Percentiles rank a stretch among this genome's conserved stretches.
Evolutionary conservation across 2,113 vertebrate species (phyloP).

Genomic region (Menidia beryllina): DNA sequence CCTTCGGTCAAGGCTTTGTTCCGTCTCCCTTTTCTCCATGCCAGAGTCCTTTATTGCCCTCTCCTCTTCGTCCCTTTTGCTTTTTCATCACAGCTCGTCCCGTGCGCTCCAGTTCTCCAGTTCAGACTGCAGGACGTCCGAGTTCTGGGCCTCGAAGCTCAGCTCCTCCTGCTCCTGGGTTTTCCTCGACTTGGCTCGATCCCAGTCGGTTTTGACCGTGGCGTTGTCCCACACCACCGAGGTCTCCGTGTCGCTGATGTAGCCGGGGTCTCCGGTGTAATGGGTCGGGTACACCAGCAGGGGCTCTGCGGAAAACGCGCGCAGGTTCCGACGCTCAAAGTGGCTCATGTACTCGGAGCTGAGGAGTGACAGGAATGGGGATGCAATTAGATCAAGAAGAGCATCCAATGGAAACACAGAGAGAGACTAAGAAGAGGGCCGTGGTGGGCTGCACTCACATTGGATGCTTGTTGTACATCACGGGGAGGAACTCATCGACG

Average conservation of each 20-base stretch:
- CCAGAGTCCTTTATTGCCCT: slow-evolving; percentile 1
- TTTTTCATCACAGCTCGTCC: slow-evolving; percentile 85
- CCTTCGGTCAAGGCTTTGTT: slow-evolving; percentile 53
- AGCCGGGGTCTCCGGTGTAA: slow-evolving; percentile 89
- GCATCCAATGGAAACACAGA: background rate
- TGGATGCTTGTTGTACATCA: slow-evolving; percentile 94
- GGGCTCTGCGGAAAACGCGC: slow-evolving; percentile 88
- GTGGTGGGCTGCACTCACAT: slow-evolving; percentile 53
- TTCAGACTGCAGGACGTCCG: slow-evolving; percentile 86
- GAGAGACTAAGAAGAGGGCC: background rate
- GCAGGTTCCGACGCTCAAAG: slow-evolving; percentile 85
- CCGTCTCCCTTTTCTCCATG: slow-evolving; percentile 23
- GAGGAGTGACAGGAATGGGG: slow-evolving; percentile 11
- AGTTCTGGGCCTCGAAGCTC: slow-evolving; percentile 86
- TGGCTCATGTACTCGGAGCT: slow-evolving; percentile 87
- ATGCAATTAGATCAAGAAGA: slow-evolving; percentile 9
- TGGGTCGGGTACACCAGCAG: slow-evolving; percentile 90
- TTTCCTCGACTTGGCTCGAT: slow-evolving; percentile 87
- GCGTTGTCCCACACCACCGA: slow-evolving; percentile 91
- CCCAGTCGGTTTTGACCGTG: slow-evolving; percentile 86
- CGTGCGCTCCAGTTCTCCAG: slow-evolving; percentile 85
- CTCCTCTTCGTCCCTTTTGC: background rate
- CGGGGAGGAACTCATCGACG: slow-evolving; percentile 92
- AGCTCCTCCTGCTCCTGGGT: slow-evolving; percentile 87
- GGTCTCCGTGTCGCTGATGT: slow-evolving; percentile 92